Conservation (phyloP, 37 sponge, comb jelly and placozoan species). For the Ianthella basta region DNA sequence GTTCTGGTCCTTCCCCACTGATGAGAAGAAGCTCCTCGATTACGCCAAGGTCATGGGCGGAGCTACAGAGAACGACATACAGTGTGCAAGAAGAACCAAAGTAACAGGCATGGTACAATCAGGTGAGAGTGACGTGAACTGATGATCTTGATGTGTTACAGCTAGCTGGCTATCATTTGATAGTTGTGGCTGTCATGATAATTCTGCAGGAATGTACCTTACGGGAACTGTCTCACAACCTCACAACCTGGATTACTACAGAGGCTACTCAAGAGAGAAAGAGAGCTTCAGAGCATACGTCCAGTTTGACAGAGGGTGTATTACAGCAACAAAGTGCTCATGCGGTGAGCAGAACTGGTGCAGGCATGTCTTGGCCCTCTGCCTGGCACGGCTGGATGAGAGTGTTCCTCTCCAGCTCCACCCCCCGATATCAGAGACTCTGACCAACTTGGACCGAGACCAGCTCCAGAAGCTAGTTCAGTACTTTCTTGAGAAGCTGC, state of each 20-base stretch:
- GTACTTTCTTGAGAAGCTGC: not conserved
- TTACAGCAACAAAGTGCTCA: not conserved
- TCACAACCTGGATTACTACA: no score
- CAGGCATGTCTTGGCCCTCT: not conserved
- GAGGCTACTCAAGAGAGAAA: no score
- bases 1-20: not conserved
- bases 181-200: no score
- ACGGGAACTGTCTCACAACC: no score
- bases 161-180: no score
- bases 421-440: constrained; percentile 7
- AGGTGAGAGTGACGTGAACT: no score
- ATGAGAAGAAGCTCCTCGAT: not conserved
- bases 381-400: not conserved
- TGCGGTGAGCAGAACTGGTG: not conserved
- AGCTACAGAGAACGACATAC: no score
- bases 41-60: not conserved
- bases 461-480: constrained; percentile 14
- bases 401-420: not conserved
- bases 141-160: no score
- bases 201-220: no score
- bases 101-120: no score
- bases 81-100: no score
- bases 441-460: not conserved
- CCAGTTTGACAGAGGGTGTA: not conserved
- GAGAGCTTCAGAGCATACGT: not conserved